Conservation (phyloP, 1,140 invertebrate genomes). For the Pseudomyrmex sp. region DNA sequence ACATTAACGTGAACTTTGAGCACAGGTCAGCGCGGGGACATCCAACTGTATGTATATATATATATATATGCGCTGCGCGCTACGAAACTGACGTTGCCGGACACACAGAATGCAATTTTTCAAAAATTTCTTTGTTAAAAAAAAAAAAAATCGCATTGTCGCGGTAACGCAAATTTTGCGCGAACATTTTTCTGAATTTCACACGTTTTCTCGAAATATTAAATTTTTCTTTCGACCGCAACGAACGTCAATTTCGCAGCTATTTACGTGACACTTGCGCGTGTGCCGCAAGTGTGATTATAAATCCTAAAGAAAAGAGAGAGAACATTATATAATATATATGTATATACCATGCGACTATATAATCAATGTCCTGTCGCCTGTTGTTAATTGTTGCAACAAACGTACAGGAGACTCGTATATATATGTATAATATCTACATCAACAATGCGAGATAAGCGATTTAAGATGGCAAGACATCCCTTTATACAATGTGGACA, state of each 20-base stretch:
- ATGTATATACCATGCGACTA: slow-evolving; percentile 29
- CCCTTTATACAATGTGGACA: slow-evolving; percentile 38
- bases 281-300: slow-evolving; percentile 12
- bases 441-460: slow-evolving; percentile 36
- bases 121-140: not conserved
- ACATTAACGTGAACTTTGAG: slow-evolving; percentile 47
- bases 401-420: slow-evolving; percentile 41
- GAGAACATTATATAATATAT: slow-evolving; percentile 23
- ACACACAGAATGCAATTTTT: not conserved
- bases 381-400: slow-evolving; percentile 37
- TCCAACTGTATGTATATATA: slow-evolving; percentile 22
- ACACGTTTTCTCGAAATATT: not conserved
- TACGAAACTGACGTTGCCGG: slow-evolving; percentile 12
- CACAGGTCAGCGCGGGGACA: slow-evolving; percentile 25
- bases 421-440: slow-evolving; percentile 14
- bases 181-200: not conserved
- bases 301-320: slow-evolving; percentile 30
- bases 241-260: slow-evolving; percentile 7
- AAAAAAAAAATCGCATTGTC: not conserved
- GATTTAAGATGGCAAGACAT: slow-evolving; percentile 30
- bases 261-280: slow-evolving; percentile 25
- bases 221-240: not conserved
- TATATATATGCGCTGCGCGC: not conserved
- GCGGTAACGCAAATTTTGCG: not conserved
- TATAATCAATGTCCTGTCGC: slow-evolving; percentile 20